These are phyloP conservation scores for Dioctria linearis DNA, from an alignment of 2,888 invertebrate species.

Conservation along the genomic window DNA sequence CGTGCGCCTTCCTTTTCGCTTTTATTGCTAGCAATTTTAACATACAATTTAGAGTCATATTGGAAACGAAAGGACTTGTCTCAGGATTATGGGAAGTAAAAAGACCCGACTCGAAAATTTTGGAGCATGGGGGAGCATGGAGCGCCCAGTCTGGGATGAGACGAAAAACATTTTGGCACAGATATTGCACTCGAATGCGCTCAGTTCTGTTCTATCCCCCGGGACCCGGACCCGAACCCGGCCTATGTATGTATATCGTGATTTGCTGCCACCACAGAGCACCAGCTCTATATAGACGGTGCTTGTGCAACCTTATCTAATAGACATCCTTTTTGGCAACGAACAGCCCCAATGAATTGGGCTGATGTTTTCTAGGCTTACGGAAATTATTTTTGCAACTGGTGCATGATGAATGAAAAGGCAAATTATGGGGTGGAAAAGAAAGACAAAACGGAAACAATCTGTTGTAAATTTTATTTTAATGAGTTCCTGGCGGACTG, in stretches of 20 bases:
- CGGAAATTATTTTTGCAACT: conserved; percentile 50
- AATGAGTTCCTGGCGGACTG: conserved; percentile 34
- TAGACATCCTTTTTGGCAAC: conserved; percentile 54
- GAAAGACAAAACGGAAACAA: conserved; percentile 47
- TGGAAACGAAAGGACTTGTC: conserved; percentile 41
- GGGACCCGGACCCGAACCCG: neutral
- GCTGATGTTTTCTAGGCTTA: conserved; percentile 47
- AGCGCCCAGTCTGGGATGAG: neutral
- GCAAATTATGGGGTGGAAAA: conserved; percentile 30
- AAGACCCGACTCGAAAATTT: neutral
- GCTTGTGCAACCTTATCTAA: conserved; percentile 52
- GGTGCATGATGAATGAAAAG: conserved; percentile 51
- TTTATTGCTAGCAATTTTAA: conserved; percentile 39
- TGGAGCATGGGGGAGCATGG: neutral
- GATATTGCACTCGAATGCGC: conserved; percentile 47
- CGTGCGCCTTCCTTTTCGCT: conserved; percentile 1
- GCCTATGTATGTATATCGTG: neutral
- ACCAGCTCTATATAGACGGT: conserved; percentile 13
- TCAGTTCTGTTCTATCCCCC: neutral
- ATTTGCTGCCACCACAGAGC: conserved; percentile 24
- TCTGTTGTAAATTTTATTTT: conserved; percentile 47
- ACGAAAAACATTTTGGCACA: conserved; percentile 39
- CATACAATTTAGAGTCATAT: conserved; percentile 39
- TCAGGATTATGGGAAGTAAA: conserved; percentile 13
- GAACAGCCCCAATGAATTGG: conserved; percentile 47